These are phyloP conservation scores for Eulimnadia texana DNA, from an alignment of 1,140 invertebrate species.

Conservation along the genomic window DNA sequence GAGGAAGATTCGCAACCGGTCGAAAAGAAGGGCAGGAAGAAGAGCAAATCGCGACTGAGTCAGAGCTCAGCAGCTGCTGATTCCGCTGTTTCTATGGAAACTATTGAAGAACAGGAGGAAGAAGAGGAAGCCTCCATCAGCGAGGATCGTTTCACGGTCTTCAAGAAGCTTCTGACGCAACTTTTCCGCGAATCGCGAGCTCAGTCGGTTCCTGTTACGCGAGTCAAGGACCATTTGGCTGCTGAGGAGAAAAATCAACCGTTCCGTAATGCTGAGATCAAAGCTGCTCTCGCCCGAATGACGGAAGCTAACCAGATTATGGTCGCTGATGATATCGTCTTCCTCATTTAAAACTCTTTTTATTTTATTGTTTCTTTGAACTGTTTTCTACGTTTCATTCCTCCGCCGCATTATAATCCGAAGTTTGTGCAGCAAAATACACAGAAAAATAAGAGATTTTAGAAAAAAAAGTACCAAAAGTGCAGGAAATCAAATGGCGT, in stretches of 20 bases:
- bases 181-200: conserved; percentile 52
- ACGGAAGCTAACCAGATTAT: conserved; percentile 81
- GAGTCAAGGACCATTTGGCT: conserved; percentile 44
- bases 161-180: conserved; percentile 45
- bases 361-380: conserved; percentile 6
- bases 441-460: neutral
- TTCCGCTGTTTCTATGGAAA: neutral
- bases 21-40: conserved; percentile 25
- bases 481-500: neutral
- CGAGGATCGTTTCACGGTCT: conserved; percentile 28
- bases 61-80: neutral
- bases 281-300: conserved; percentile 64
- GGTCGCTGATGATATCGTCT: conserved; percentile 74
- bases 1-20: neutral
- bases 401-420: too few relatives aligned
- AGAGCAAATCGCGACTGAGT: conserved; percentile 21
- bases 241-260: conserved; percentile 31
- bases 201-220: conserved; percentile 43
- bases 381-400: too few relatives aligned
- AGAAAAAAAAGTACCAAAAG: neutral
- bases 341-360: conserved; percentile 65
- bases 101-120: conserved; percentile 15
- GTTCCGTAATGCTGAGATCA: conserved; percentile 41
- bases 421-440: too few relatives aligned
- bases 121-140: conserved; percentile 11